A percentile compares a stretch with the other conserved stretches of the same genome.
Evolutionary conservation across 2,797 vertebrate genomes (phyloP).

Genomic region (Alfaro cultratus): DNA sequence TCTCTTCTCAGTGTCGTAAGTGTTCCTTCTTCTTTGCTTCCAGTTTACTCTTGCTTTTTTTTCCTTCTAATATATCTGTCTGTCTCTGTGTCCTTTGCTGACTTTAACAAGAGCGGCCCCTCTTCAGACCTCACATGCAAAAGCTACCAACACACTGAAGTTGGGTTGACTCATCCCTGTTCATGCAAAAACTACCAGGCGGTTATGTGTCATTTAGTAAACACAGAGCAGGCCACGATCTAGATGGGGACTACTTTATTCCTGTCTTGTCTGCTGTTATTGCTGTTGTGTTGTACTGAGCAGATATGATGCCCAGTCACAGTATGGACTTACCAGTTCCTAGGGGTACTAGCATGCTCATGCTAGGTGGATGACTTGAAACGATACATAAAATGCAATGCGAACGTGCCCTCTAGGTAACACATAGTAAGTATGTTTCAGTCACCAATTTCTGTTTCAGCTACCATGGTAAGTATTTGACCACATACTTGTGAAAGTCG

Average conservation of each 20-base stretch:
- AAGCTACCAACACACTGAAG: conserved; percentile 65
- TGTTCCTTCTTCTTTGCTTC: conserved; percentile 78
- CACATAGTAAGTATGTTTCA: conserved; percentile 78
- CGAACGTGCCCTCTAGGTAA: conserved; percentile 59
- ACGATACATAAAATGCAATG: conserved; percentile 46
- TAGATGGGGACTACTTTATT: conserved; percentile 74
- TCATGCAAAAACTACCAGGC: conserved; percentile 84
- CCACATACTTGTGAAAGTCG: neutral
- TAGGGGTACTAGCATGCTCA: conserved; percentile 85
- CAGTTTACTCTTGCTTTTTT: conserved; percentile 57
- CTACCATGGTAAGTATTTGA: conserved; percentile 77
- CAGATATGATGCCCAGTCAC: conserved; percentile 85
- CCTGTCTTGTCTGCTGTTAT: conserved; percentile 89
- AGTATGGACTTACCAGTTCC: conserved; percentile 91
- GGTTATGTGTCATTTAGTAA: conserved; percentile 48
- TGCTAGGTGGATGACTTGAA: conserved; percentile 66
- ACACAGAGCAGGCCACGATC: conserved; percentile 71
- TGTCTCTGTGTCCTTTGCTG: conserved; percentile 71
- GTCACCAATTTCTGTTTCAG: conserved; percentile 69
- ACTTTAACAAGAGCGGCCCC: conserved; percentile 76
- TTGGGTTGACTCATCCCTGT: conserved; percentile 60
- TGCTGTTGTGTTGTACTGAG: conserved; percentile 86
- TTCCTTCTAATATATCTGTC: conserved; percentile 71
- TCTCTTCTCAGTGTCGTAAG: conserved; percentile 64
- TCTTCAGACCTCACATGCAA: conserved; percentile 82